phyloP scores from a whole-genome alignment of 92 coral and sea anemone species.

The Phenganax subtilis region DNA sequence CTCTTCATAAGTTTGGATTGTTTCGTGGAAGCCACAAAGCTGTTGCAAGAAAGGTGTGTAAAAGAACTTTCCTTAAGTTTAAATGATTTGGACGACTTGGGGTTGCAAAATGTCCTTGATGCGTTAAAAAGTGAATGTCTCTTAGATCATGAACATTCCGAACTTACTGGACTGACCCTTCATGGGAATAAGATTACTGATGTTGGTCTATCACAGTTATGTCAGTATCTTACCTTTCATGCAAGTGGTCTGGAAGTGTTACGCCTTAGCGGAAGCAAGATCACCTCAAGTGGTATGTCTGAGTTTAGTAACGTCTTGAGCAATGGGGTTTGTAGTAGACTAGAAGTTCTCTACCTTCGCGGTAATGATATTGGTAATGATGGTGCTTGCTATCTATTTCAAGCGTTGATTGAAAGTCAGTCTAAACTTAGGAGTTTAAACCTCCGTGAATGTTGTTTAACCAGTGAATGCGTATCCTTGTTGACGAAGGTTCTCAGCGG shows the following conservation, averaged over 20 bases:
- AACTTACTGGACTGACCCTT: neutral
- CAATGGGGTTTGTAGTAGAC: neutral
- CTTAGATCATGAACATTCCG: conserved; percentile 16
- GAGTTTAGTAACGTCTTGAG: neutral
- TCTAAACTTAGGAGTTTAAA: neutral
- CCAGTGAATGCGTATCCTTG: neutral
- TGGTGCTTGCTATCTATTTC: conserved; percentile 2
- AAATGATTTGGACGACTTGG: neutral
- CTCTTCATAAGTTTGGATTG: neutral
- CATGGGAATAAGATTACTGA: neutral
- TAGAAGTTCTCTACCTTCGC: neutral
- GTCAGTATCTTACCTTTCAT: neutral
- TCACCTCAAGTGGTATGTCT: neutral
- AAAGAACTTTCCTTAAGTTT: conserved; percentile 10
- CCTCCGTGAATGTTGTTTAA: neutral
- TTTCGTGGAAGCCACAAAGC: neutral
- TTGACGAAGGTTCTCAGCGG: conserved; percentile 17
- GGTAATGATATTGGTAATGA: neutral
- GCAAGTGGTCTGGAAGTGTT: neutral
- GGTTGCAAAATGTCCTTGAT: neutral
- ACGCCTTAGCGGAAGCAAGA: neutral
- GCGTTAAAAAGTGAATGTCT: conserved; percentile 2
- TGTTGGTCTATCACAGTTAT: neutral
- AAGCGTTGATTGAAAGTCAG: conserved; percentile 4
- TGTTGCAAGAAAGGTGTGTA: conserved; percentile 5